Evolutionary conservation across 2,113 vertebrate species (phyloP).

Genomic region (Ondatra zibethicus): DNA sequence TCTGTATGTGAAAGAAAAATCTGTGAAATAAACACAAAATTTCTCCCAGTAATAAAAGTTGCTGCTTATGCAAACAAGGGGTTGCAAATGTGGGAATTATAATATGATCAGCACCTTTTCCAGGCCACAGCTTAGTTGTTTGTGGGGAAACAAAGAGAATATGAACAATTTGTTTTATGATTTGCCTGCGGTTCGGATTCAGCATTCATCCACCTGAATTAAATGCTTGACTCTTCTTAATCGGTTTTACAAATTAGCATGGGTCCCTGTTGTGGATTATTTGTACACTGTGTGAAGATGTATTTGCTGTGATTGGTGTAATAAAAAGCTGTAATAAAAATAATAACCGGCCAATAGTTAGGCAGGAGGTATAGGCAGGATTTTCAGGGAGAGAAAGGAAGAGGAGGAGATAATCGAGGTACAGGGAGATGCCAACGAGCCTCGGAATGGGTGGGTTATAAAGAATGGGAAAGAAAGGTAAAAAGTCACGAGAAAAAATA

Average conservation of each 20-base stretch:
- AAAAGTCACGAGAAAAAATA: background rate
- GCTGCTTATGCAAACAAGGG: conserved; percentile 74
- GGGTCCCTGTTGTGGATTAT: background rate
- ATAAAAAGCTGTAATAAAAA: too few species aligned
- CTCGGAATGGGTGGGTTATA: background rate
- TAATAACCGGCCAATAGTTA: background rate
- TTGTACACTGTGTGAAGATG: background rate
- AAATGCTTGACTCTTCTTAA: conserved; percentile 56
- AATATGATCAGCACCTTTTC: conserved; percentile 31
- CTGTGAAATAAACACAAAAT: background rate
- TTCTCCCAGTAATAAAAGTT: conserved; percentile 77
- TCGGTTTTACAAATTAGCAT: conserved; percentile 55
- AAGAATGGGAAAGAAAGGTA: background rate
- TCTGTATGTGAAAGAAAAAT: background rate
- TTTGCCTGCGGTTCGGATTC: conserved; percentile 37
- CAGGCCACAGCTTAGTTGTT: background rate
- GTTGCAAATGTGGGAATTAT: conserved; percentile 66
- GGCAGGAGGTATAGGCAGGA: background rate
- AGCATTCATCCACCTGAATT: conserved; percentile 12
- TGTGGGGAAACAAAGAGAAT: conserved; percentile 28
- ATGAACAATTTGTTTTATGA: background rate
- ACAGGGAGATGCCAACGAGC: background rate
- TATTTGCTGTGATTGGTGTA: background rate
- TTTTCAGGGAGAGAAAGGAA: background rate
- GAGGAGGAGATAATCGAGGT: background rate